phyloP scores from a whole-genome alignment of 2,797 vertebrate species.

The Malurus splendens region DNA sequence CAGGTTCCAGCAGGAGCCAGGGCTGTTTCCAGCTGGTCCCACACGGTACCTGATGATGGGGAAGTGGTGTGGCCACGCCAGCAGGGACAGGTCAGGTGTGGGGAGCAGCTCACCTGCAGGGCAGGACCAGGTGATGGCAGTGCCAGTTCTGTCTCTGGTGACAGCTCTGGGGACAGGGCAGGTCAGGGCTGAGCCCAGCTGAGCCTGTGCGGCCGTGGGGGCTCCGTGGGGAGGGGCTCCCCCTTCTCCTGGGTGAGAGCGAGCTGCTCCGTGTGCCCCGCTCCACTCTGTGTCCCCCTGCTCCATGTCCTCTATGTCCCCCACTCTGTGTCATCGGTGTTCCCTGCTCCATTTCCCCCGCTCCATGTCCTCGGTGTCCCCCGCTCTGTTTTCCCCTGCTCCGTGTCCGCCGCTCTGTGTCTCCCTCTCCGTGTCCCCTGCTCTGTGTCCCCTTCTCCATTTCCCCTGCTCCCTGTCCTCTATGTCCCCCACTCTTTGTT shows the following conservation, averaged over 20 bases:
- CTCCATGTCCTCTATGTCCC: no score
- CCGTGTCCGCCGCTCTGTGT: no score
- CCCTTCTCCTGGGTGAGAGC: rapidly evolving
- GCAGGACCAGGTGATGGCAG: rapidly evolving
- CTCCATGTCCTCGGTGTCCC: no score
- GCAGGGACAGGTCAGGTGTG: background rate
- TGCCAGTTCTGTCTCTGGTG: background rate
- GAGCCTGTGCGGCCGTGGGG: rapidly evolving
- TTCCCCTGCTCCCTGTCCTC: no score
- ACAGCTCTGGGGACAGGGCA: background rate
- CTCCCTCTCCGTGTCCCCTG: background rate
- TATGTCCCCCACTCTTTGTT: no score
- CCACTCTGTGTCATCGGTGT: no score
- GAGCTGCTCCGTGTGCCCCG: background rate
- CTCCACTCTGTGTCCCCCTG: no score
- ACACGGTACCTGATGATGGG: rapidly evolving
- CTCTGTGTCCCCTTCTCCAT: background rate
- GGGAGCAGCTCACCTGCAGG: background rate
- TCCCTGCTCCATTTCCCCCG: no score
- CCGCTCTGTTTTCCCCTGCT: no score
- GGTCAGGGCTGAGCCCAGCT: rapidly evolving
- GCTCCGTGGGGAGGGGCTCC: background rate
- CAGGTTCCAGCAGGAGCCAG: background rate
- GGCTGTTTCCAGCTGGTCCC: background rate
- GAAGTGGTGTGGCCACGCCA: background rate